phyloP scores from a whole-genome alignment of 2,888 invertebrate genomes.

The Drosophila picticornis region DNA sequence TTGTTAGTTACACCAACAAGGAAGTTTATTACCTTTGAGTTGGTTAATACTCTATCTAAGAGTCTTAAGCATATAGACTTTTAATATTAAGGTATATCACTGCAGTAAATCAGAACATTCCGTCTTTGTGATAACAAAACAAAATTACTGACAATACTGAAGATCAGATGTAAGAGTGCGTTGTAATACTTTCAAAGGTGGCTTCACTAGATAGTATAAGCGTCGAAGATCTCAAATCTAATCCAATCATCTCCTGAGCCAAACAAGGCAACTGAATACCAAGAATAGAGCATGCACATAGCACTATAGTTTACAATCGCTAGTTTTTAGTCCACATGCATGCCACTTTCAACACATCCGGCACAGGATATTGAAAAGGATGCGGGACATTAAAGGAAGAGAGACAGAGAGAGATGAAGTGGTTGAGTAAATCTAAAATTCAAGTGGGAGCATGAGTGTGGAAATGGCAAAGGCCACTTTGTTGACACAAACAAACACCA shows the following conservation, averaged over 20 bases:
- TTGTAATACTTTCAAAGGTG: too few species aligned
- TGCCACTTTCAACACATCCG: slow-evolving; percentile 23
- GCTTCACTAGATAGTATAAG: too few species aligned
- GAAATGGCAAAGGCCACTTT: slow-evolving; percentile 59
- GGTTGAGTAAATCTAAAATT: slow-evolving; percentile 27
- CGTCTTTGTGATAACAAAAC: neutral
- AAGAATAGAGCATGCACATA: slow-evolving; percentile 3
- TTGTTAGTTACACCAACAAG: neutral
- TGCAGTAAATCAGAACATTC: too few species aligned
- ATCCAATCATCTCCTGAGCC: neutral
- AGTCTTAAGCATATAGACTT: neutral
- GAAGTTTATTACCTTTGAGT: neutral
- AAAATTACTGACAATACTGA: neutral
- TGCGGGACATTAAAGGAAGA: neutral
- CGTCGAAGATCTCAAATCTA: neutral
- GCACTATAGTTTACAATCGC: neutral
- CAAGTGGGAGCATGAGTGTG: slow-evolving; percentile 33
- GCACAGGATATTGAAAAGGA: slow-evolving; percentile 27
- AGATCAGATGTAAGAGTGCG: neutral
- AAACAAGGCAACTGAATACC: neutral
- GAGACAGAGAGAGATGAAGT: neutral
- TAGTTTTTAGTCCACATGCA: slow-evolving; percentile 16
- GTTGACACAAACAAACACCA: slow-evolving; percentile 65
- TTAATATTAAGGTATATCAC: too few species aligned
- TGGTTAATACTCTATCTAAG: neutral